phyloP scores from a whole-genome alignment of 2,888 invertebrate species.

The Morinoia aosen region DNA sequence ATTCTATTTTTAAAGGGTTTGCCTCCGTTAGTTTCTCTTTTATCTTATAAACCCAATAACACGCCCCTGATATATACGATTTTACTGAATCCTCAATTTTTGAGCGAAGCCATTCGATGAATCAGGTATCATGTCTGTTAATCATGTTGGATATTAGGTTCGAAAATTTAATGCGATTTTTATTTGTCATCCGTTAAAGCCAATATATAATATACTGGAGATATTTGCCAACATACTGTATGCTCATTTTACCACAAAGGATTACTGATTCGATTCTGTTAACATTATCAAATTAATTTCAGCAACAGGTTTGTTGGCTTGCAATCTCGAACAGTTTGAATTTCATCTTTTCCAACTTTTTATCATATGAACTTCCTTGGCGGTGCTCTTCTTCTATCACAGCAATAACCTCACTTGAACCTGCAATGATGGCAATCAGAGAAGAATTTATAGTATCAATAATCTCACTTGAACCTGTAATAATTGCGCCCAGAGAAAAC shows the following conservation, averaged over 20 bases:
- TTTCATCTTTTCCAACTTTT: not conserved
- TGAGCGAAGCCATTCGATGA: not conserved
- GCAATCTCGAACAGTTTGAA: not conserved
- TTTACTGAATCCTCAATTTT: not conserved
- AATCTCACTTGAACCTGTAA: slow-evolving; percentile 33
- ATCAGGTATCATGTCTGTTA: not conserved
- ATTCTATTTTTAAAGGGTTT: not conserved
- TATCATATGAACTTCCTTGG: not conserved
- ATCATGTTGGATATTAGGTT: not conserved
- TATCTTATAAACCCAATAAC: not conserved
- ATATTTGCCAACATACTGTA: not conserved
- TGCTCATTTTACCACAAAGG: not conserved
- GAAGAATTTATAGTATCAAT: not conserved
- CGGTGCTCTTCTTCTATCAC: not conserved
- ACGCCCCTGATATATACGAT: not conserved
- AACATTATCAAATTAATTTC: not conserved
- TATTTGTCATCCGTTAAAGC: not conserved
- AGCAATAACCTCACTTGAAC: not conserved
- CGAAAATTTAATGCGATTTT: not conserved
- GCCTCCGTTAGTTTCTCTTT: not conserved
- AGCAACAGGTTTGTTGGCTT: not conserved
- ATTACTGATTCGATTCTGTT: not conserved
- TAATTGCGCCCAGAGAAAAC: slow-evolving; percentile 38
- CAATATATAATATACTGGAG: not conserved
- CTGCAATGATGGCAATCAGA: not conserved